These are phyloP conservation scores for Trichoplusia ni DNA, from an alignment of 1,140 invertebrate species.

Conservation along the genomic window DNA sequence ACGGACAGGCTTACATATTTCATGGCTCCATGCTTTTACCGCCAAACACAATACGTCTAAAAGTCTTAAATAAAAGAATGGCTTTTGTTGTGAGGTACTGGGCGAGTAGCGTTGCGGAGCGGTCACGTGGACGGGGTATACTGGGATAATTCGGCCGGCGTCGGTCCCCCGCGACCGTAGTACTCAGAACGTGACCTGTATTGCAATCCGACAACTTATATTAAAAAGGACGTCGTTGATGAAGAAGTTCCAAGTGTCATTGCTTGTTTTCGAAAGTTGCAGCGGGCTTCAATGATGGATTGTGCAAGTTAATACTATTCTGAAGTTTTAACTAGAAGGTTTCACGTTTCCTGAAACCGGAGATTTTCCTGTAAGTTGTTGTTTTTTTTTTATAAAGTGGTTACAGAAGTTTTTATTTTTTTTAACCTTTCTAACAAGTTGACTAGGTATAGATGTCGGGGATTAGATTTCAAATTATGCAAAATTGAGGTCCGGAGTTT, in stretches of 20 bases:
- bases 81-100: slow-evolving; percentile 20
- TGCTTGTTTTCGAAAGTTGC: background rate
- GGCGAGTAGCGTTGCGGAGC: slow-evolving; percentile 4
- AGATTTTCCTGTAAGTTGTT: too few relatives aligned
- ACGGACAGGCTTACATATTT: slow-evolving; percentile 9
- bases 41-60: slow-evolving; percentile 20
- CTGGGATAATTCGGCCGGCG: slow-evolving; percentile 20
- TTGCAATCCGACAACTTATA: slow-evolving; percentile 39
- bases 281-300: background rate
- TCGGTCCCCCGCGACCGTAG: slow-evolving; percentile 36
- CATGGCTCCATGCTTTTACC: slow-evolving; percentile 18
- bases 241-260: slow-evolving; percentile 12
- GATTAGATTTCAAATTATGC: too few relatives aligned
- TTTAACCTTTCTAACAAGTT: too few relatives aligned
- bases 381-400: too few relatives aligned
- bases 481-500: too few relatives aligned
- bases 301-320: background rate
- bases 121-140: slow-evolving; percentile 17
- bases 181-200: slow-evolving; percentile 48
- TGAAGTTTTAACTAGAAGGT: too few relatives aligned
- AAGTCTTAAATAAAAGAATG: slow-evolving; percentile 27
- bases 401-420: too few relatives aligned
- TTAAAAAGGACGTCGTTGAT: slow-evolving; percentile 42
- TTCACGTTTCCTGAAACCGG: too few relatives aligned
- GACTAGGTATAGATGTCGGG: too few relatives aligned